phyloP scores from a whole-genome alignment of 1,140 invertebrate genomes.

The Lasioglossum albipes region DNA sequence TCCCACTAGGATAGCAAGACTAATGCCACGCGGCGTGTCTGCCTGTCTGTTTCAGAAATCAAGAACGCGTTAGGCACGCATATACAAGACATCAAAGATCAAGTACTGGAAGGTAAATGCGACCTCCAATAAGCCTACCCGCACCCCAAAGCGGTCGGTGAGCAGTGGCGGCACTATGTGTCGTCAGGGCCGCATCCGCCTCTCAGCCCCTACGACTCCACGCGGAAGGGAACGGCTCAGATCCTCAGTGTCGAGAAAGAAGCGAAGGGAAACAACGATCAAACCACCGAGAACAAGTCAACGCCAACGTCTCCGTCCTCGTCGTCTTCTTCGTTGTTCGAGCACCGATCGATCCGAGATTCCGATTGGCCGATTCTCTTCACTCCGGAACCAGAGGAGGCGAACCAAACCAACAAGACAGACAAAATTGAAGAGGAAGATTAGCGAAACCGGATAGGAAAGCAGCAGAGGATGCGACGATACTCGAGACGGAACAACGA shows the following conservation, averaged over 20 bases:
- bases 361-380: conserved; percentile 33
- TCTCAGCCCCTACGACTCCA: conserved; percentile 47
- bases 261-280: conserved; percentile 28
- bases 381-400: neutral
- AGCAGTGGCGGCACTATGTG: conserved; percentile 55
- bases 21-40: neutral
- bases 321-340: conserved; percentile 24
- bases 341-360: conserved; percentile 27
- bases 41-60: conserved; percentile 86
- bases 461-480: too few relatives aligned
- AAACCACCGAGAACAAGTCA: conserved; percentile 6
- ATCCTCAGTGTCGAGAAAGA: conserved; percentile 38
- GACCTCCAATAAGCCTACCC: conserved; percentile 88
- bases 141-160: conserved; percentile 61
- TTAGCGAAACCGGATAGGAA: neutral
- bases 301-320: conserved; percentile 4
- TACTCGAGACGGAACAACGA: conserved; percentile 24
- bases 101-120: conserved; percentile 94
- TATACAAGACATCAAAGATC: conserved; percentile 95
- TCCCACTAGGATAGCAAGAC: too few relatives aligned
- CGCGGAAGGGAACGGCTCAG: conserved; percentile 41
- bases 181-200: conserved; percentile 66
- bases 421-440: neutral
- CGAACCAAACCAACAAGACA: neutral
- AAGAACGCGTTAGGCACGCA: conserved; percentile 97